Conservation (phyloP, 2,797 vertebrate genomes). For the Danio choprae region DNA sequence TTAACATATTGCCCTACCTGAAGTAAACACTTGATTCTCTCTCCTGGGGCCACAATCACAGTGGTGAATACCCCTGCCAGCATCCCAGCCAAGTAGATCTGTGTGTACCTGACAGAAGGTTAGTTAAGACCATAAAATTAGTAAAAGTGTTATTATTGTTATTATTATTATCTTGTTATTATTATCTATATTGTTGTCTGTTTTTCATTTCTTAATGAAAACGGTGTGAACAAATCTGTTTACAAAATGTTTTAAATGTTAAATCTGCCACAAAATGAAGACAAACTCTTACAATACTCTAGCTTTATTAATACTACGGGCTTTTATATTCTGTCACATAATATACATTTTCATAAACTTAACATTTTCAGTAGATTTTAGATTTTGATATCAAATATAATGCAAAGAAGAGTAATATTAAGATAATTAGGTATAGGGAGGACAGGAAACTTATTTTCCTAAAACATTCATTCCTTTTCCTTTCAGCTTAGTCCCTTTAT, state of each 20-base stretch:
- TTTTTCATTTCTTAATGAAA: neutral
- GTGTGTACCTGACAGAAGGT: constrained; percentile 65
- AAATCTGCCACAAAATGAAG: neutral
- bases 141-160: too few species aligned
- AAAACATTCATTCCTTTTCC: too few species aligned
- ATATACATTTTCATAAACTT: too few species aligned
- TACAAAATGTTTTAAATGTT: neutral
- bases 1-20: constrained; percentile 67
- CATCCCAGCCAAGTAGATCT: constrained; percentile 79
- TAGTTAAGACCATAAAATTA: neutral
- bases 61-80: constrained; percentile 79
- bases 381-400: too few species aligned
- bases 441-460: too few species aligned
- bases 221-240: neutral
- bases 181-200: neutral
- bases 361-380: too few species aligned
- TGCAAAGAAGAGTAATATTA: too few species aligned
- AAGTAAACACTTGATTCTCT: constrained; percentile 83
- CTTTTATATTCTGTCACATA: neutral
- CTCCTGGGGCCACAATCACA: constrained; percentile 78
- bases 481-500: too few species aligned
- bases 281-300: neutral
- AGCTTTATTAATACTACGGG: neutral
- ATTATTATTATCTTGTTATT: too few species aligned
- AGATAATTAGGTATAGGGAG: too few species aligned